These are phyloP conservation scores for Microplitis manilae DNA, from an alignment of 2,888 invertebrate species.

Conservation along the genomic window DNA sequence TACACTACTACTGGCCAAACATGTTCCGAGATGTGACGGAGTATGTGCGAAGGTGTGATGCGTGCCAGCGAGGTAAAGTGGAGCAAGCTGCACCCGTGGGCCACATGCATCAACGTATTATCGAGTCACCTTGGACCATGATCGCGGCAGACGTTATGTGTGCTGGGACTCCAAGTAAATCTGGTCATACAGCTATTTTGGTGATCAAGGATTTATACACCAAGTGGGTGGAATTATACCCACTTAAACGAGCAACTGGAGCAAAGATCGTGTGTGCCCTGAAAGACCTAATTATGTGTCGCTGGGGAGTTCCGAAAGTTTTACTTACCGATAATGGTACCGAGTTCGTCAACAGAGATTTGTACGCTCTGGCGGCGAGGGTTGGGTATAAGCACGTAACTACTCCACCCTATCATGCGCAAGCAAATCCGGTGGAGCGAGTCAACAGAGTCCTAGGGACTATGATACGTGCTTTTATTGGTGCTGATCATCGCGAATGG, in stretches of 20 bases:
- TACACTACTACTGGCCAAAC: not conserved
- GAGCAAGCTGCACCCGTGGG: slow-evolving; percentile 35
- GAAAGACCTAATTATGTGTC: slow-evolving; percentile 18
- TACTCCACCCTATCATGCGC: slow-evolving; percentile 40
- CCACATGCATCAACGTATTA: slow-evolving; percentile 40
- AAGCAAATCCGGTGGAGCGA: slow-evolving; percentile 36
- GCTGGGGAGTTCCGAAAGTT: slow-evolving; percentile 33
- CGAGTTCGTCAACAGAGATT: slow-evolving; percentile 33
- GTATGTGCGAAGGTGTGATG: not conserved
- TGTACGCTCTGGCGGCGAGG: slow-evolving; percentile 20
- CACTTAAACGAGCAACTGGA: slow-evolving; percentile 1
- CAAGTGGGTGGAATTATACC: not conserved
- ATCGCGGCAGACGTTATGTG: slow-evolving; percentile 51
- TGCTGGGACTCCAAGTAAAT: slow-evolving; percentile 36
- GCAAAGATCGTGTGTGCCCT: slow-evolving; percentile 16
- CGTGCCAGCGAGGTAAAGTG: not conserved
- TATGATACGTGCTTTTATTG: slow-evolving; percentile 39
- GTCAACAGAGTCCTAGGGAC: slow-evolving; percentile 36
- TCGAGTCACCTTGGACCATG: slow-evolving; percentile 43
- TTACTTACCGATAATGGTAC: slow-evolving; percentile 40
- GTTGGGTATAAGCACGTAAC: slow-evolving; percentile 25
- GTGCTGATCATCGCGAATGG: slow-evolving; percentile 40
- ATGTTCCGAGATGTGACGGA: not conserved
- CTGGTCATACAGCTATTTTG: not conserved
- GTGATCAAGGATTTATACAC: not conserved